A percentile compares a stretch with the other conserved stretches of the same genome.
Evolutionary conservation across 1,140 invertebrate genomes (phyloP).

Genomic region (Drosophila sulfurigaster): DNA sequence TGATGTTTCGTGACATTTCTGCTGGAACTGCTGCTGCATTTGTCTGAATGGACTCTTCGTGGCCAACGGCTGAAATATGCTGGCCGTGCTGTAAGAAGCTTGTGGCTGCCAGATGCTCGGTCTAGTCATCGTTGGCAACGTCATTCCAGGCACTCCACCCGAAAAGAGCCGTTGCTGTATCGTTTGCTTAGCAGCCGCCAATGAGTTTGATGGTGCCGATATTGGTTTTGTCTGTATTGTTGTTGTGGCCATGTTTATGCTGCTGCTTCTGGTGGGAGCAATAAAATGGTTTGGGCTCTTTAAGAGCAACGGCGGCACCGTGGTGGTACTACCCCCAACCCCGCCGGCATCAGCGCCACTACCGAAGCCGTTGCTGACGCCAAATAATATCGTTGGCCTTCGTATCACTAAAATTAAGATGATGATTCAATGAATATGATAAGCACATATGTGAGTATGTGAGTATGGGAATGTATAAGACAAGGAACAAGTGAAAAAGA

Average conservation of each 20-base stretch:
- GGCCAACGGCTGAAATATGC: constrained; percentile 66
- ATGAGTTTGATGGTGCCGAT: constrained; percentile 38
- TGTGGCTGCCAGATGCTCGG: constrained; percentile 67
- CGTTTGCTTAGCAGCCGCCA: constrained; percentile 74
- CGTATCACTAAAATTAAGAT: constrained; percentile 85
- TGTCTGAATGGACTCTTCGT: constrained; percentile 50
- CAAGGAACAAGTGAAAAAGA: not conserved
- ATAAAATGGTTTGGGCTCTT: constrained; percentile 55
- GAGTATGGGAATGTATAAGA: too few relatives aligned
- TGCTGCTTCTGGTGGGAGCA: constrained; percentile 15
- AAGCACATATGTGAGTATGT: constrained; percentile 46
- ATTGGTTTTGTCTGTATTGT: constrained; percentile 40
- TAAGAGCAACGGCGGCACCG: constrained; percentile 22
- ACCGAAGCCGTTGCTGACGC: constrained; percentile 62
- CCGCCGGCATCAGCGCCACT: constrained; percentile 49
- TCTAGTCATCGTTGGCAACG: not conserved
- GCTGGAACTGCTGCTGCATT: constrained; percentile 68
- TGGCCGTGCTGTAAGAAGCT: constrained; percentile 60
- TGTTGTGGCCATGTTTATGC: constrained; percentile 11
- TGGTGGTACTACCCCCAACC: constrained; percentile 40
- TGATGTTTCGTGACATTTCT: constrained; percentile 51
- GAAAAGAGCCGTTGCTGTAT: constrained; percentile 74
- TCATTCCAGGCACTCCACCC: constrained; percentile 33
- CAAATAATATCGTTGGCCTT: constrained; percentile 76
- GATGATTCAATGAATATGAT: constrained; percentile 84